Conservation (phyloP, 2,888 invertebrate species). For the Agrotis clavis region DNA sequence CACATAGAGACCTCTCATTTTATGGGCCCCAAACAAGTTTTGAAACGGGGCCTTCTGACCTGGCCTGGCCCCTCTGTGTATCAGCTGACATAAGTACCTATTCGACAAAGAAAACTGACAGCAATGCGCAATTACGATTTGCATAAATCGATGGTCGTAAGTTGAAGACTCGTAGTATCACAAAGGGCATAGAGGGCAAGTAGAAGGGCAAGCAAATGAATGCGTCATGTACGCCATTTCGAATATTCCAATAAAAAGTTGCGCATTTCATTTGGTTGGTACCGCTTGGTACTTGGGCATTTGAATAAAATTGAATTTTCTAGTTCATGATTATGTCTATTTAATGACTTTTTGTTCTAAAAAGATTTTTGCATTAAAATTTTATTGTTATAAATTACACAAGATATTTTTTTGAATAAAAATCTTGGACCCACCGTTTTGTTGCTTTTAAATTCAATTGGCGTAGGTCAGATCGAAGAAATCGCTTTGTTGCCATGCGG, state of each 20-base stretch:
- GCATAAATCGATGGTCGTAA: slow-evolving; percentile 41
- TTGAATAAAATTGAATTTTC: background rate
- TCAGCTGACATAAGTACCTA: background rate
- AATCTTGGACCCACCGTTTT: no score
- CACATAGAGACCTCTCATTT: no score
- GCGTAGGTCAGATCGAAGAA: background rate
- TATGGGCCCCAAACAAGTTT: no score
- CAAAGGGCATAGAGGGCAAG: slow-evolving; percentile 25
- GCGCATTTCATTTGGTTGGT: slow-evolving; percentile 9
- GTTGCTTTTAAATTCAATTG: background rate
- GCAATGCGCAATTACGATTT: slow-evolving; percentile 38
- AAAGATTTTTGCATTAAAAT: no score
- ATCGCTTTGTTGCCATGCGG: slow-evolving; percentile 14
- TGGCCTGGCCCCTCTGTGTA: background rate
- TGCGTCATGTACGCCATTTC: slow-evolving; percentile 42
- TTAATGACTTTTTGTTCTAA: no score
- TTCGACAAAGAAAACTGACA: slow-evolving; percentile 1
- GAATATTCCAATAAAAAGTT: slow-evolving; percentile 31
- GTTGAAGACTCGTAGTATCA: slow-evolving; percentile 16
- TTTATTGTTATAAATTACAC: no score
- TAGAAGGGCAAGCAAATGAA: slow-evolving; percentile 29
- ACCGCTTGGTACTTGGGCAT: background rate
- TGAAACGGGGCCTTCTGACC: no score
- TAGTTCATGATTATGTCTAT: background rate
- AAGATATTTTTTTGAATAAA: no score